A percentile compares a stretch with the other conserved stretches of the same genome.
Conservation (phyloP, 2,113 vertebrate species). For the Centropus bengalensis region DNA sequence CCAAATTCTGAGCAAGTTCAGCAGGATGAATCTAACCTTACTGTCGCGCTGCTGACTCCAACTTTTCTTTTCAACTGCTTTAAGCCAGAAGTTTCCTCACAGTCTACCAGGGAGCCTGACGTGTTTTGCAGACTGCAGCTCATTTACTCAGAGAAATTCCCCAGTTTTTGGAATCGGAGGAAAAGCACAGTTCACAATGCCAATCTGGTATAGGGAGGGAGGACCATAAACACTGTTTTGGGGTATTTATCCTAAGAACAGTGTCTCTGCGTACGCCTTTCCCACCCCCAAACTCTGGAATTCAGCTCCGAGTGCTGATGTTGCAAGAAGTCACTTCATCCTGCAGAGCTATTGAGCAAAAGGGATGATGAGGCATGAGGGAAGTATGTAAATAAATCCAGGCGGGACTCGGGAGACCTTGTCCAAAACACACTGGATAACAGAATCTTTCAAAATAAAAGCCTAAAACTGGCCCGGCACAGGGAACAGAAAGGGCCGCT, state of each 20-base stretch:
- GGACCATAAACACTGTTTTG: background rate
- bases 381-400: background rate
- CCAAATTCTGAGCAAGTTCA: constrained; percentile 8
- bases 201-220: accelerated
- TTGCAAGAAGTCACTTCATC: constrained; percentile 43
- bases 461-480: background rate
- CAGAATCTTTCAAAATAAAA: constrained; percentile 18
- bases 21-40: background rate
- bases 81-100: background rate
- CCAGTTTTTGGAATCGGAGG: background rate
- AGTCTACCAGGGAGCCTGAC: background rate
- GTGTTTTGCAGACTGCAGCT: background rate
- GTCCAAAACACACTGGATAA: background rate
- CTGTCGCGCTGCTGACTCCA: background rate
- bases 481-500: background rate
- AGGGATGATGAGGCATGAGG: background rate
- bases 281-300: constrained; percentile 22
- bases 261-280: background rate
- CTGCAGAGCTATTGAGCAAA: constrained; percentile 4
- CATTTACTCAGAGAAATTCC: background rate
- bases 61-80: constrained; percentile 11
- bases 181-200: background rate
- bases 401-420: background rate
- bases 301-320: constrained; percentile 1
- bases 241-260: background rate